Base-by-base conservation (phyloP, 2,113 vertebrate genomes). In the Campylorhamphus procurvoides region DNA sequence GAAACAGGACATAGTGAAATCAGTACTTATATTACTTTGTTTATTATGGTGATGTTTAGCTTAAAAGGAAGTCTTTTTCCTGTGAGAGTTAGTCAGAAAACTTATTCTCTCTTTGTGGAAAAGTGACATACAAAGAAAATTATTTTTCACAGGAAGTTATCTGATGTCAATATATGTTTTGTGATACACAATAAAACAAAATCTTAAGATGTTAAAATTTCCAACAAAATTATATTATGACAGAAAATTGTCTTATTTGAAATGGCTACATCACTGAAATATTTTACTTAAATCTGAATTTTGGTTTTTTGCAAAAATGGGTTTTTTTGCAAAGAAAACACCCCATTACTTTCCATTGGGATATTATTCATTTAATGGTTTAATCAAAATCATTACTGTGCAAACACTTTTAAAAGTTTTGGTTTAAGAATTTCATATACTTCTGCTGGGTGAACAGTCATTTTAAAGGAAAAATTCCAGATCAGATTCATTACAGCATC, bases 311-410 rank as follows among this genome's bases (percentile, higher is more conserved):
- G 7, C 6, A 89, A 76, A 68, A 69, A 47, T 15, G 0, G 37
- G 37, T 44, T 53, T 14, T 63, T 63, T 77, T 68, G 6, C 19
- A 58, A 71, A 58, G 31, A 40, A 60, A 76, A 83, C 78, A 31
- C 1, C 0, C 2, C 5, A 29, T 1, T 77, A 3, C 10, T 77
- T 71, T 74, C 53, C 42, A 56, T 77, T 66, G 28, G 8, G 16
- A 27, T 60, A 44, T 37, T 16, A 58, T 74, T 71, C 3, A 39
- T 75, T 94, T 73, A 8, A 55, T 66, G 29, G 16, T 94, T 71
- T 80, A 56, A 83, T 73, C 28, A 80, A 89, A 33, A 71, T 67
- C 27, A 29, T 74, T 71, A 71, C 0, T 4, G 67, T 31, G 39
- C 17, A 91, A 96, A 44, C 4, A 69, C 19, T 87, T 63, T 28